These are phyloP conservation scores for Scaeva pyrastri DNA, from an alignment of 2,888 invertebrate genomes.

Conservation along the genomic window DNA sequence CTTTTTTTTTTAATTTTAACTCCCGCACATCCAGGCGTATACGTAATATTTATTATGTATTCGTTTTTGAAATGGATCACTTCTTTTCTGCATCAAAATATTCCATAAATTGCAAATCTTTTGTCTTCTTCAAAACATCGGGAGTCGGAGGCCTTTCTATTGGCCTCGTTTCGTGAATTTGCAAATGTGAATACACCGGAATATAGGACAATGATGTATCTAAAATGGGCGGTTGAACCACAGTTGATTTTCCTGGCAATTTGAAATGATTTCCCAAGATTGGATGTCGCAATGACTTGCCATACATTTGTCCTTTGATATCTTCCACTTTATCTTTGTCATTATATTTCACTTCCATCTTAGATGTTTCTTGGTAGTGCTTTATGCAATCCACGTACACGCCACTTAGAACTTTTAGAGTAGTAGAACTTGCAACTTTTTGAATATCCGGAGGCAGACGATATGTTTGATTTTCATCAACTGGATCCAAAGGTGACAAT, in stretches of 20 bases:
- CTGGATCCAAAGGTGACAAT: conserved; percentile 83
- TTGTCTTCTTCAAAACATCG: conserved; percentile 83
- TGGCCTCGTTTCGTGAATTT: conserved; percentile 86
- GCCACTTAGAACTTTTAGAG: conserved; percentile 86
- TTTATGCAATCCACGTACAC: conserved; percentile 54
- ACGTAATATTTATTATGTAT: not conserved
- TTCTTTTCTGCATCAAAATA: conserved; percentile 77
- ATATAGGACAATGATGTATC: conserved; percentile 88
- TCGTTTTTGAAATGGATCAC: not conserved
- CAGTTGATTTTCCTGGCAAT: conserved; percentile 83
- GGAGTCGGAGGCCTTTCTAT: conserved; percentile 86
- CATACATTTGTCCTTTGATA: conserved; percentile 82
- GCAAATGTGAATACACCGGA: conserved; percentile 89
- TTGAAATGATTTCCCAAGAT: conserved; percentile 86
- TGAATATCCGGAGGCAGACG: conserved; percentile 90
- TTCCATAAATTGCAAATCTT: conserved; percentile 79
- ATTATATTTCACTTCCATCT: conserved; percentile 77
- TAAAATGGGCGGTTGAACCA: conserved; percentile 85
- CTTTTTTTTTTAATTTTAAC: no score
- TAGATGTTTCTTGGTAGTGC: conserved; percentile 52
- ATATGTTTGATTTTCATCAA: conserved; percentile 82
- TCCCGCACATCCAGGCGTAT: conserved; percentile 29
- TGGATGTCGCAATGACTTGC: conserved; percentile 85
- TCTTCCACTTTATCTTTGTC: conserved; percentile 71
- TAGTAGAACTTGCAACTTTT: conserved; percentile 90